A percentile compares a stretch with the other conserved stretches of the same genome.
phyloP scores from a whole-genome alignment of 2,888 invertebrate species.

The Cephonodes hylas region DNA sequence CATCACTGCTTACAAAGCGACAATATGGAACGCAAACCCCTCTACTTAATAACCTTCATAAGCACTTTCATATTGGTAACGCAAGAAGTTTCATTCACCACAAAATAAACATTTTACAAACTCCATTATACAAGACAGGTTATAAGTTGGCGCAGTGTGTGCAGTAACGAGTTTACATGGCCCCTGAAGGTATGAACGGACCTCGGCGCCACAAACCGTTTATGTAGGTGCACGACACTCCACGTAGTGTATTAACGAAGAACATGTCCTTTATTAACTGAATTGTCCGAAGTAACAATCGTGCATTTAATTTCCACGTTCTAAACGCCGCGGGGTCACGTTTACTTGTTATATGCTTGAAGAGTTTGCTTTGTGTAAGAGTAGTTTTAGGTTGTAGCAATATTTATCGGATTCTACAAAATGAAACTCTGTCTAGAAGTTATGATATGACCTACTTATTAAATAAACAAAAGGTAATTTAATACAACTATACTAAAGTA shows the following conservation, averaged over 20 bases:
- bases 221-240: background rate
- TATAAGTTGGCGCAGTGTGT: background rate
- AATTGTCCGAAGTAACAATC: background rate
- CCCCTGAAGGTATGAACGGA: background rate
- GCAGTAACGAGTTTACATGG: background rate
- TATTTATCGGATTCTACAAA: no score
- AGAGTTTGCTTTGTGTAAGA: no score
- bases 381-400: no score
- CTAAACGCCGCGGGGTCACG: background rate
- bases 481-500: no score
- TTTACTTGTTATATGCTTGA: background rate
- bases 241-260: background rate
- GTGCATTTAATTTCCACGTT: constrained; percentile 1
- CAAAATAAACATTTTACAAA: background rate
- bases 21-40: no score
- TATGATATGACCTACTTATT: no score
- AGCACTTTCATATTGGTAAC: background rate
- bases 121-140: background rate
- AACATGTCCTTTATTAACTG: background rate
- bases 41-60: no score
- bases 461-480: no score
- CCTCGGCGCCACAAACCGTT: constrained; percentile 1
- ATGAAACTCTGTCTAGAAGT: no score
- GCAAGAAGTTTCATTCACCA: background rate
- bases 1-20: no score